A percentile compares a stretch with the other conserved stretches of the same genome.
Conservation (phyloP, 2,113 vertebrate species). For the Aptenodytes forsteri region DNA sequence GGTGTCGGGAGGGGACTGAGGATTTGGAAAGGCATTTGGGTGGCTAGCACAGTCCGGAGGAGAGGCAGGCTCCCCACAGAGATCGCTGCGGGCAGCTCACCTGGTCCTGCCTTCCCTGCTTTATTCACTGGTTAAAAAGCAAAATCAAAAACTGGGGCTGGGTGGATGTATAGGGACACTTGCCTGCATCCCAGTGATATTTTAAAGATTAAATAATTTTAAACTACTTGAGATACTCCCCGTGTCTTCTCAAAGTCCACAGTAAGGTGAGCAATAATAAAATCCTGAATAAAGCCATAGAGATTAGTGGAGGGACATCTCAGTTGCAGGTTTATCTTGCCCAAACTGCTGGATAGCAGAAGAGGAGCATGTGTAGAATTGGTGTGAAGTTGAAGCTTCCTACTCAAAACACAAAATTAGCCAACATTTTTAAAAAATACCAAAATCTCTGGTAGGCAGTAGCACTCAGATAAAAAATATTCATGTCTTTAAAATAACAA, state of each 20-base stretch:
- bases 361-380: neutral
- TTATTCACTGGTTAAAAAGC: neutral
- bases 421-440: neutral
- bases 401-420: slow-evolving; percentile 50
- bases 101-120: neutral
- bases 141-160: neutral
- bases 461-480: neutral
- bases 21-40: neutral
- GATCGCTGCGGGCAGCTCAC: neutral
- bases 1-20: neutral
- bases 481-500: slow-evolving; percentile 2
- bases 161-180: neutral
- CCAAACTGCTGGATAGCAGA: neutral
- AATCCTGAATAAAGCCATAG: slow-evolving; percentile 30
- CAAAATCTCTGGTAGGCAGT: neutral
- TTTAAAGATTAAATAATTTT: neutral
- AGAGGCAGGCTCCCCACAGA: neutral
- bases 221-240: neutral
- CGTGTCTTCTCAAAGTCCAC: neutral
- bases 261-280: slow-evolving; percentile 43
- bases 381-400: slow-evolving; percentile 47
- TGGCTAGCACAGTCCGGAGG: neutral
- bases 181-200: neutral
- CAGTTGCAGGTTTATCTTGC: neutral
- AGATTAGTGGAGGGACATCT: neutral